Evolutionary conservation across 2,888 invertebrate species (phyloP).

Genomic region (Tortricodes alternella): DNA sequence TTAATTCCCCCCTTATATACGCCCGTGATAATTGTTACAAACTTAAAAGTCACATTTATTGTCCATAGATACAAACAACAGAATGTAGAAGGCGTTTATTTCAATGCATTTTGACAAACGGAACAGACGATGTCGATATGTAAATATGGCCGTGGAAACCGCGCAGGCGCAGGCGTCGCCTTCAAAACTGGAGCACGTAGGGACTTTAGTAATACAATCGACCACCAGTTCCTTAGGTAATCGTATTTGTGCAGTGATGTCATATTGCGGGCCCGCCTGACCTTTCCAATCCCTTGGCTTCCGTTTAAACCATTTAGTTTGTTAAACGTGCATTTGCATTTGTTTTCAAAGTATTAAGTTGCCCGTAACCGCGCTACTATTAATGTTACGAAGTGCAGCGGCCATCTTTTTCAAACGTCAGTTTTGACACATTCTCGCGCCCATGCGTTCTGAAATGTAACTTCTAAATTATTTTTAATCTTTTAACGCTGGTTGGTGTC

Average conservation of each 20-base stretch:
- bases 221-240: conserved; percentile 8
- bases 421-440: not conserved
- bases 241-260: conserved; percentile 15
- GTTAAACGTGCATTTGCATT: conserved; percentile 28
- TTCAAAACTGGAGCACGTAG: not conserved
- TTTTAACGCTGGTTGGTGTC: conserved; percentile 7
- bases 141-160: not conserved
- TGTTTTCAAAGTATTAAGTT: conserved; percentile 13
- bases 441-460: not conserved
- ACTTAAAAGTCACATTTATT: no score
- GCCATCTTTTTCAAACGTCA: not conserved
- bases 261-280: conserved; percentile 18
- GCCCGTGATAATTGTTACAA: no score
- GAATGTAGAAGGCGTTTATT: no score
- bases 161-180: not conserved
- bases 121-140: no score
- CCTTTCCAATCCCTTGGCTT: conserved; percentile 26
- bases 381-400: not conserved
- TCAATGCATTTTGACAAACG: no score
- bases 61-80: no score
- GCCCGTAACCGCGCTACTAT: not conserved
- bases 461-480: conserved; percentile 7
- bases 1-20: no score
- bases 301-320: conserved; percentile 28
- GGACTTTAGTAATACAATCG: not conserved